These are phyloP conservation scores for Oryzias celebensis DNA, from an alignment of 2,113 vertebrate species.

Conservation along the genomic window DNA sequence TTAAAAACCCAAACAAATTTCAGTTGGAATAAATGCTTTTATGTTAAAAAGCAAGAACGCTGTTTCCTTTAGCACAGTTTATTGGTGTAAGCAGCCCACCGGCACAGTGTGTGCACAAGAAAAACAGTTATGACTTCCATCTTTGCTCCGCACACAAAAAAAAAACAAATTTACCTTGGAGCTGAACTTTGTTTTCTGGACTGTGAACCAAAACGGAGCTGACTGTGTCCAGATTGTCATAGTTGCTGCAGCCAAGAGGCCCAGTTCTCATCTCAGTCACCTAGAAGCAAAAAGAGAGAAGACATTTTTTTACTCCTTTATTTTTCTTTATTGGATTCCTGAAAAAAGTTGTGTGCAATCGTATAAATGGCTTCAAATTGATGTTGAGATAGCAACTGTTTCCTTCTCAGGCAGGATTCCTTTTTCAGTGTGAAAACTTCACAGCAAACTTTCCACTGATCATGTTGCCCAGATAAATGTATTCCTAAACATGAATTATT, in stretches of 20 bases:
- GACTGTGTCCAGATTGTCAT: constrained; percentile 97
- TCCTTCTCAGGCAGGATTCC: constrained; percentile 34
- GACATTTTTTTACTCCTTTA: neutral
- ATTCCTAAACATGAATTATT: constrained; percentile 24
- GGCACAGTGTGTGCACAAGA: too few relatives aligned
- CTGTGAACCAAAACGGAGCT: constrained; percentile 98
- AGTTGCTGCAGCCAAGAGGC: constrained; percentile 97
- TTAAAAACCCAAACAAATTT: too few relatives aligned
- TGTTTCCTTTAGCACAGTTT: too few relatives aligned
- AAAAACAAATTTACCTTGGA: constrained; percentile 78
- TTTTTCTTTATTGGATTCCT: too few relatives aligned
- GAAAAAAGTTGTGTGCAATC: constrained; percentile 5
- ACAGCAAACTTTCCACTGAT: constrained; percentile 20
- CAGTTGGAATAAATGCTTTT: too few relatives aligned
- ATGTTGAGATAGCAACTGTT: constrained; percentile 31
- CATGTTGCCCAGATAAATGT: constrained; percentile 7
- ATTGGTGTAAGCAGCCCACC: too few relatives aligned
- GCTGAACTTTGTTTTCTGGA: constrained; percentile 95
- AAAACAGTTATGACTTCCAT: too few relatives aligned
- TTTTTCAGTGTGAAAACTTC: constrained; percentile 27
- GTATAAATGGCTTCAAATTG: constrained; percentile 30
- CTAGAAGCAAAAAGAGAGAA: constrained; percentile 64
- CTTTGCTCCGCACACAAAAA: too few relatives aligned
- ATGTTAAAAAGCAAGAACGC: too few relatives aligned
- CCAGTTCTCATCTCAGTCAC: constrained; percentile 96